Evolutionary conservation across 2,888 invertebrate genomes (phyloP).

Genomic region (Parthenolecanium corni): DNA sequence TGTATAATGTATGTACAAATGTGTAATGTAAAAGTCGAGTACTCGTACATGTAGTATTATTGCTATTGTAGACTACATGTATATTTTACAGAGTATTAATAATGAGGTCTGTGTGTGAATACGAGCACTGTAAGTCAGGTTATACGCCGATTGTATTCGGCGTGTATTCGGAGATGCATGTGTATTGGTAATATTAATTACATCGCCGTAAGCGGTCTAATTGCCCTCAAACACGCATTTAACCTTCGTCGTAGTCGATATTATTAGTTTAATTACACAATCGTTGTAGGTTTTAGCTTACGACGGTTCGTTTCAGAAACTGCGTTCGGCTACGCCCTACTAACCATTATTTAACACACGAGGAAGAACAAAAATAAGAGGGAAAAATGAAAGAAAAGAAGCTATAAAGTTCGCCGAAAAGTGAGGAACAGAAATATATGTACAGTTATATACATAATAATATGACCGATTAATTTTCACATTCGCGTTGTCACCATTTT

Average conservation of each 20-base stretch:
- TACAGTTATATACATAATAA: too few species aligned
- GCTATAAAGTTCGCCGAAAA: too few species aligned
- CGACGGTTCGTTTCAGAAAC: conserved; percentile 19
- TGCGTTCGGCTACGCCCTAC: conserved; percentile 10
- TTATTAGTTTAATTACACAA: conserved; percentile 22
- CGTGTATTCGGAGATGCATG: too few species aligned
- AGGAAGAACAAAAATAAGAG: too few species aligned
- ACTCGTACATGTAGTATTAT: conserved; percentile 1
- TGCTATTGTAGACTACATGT: too few species aligned
- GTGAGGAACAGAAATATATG: too few species aligned
- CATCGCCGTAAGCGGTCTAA: conserved; percentile 21
- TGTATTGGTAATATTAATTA: conserved; percentile 17
- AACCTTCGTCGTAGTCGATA: conserved; percentile 21
- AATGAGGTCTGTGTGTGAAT: background rate
- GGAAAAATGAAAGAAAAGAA: too few species aligned
- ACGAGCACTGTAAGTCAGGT: too few species aligned
- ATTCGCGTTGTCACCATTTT: too few species aligned
- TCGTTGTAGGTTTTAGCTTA: conserved; percentile 19
- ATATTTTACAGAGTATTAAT: conserved; percentile 12
- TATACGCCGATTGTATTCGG: too few species aligned
- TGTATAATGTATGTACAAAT: background rate
- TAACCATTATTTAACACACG: conserved; percentile 8
- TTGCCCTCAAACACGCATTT: conserved; percentile 22
- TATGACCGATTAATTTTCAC: too few species aligned
- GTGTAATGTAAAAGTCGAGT: conserved; percentile 2